These are phyloP conservation scores for Alcedo atthis DNA, from an alignment of 2,797 vertebrate genomes.

Conservation along the genomic window DNA sequence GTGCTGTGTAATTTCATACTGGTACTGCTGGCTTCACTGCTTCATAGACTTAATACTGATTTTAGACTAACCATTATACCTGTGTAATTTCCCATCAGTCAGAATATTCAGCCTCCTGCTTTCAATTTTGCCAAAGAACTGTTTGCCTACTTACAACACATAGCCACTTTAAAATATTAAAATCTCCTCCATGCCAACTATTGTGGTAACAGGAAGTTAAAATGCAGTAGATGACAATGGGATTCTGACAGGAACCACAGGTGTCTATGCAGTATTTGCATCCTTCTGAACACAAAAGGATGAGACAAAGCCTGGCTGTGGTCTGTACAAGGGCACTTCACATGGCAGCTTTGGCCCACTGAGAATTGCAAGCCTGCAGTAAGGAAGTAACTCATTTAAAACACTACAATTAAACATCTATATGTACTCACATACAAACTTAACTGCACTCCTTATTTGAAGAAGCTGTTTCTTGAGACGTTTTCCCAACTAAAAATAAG, in stretches of 20 bases:
- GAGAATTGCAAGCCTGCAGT: accelerated
- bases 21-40: background rate
- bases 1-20: background rate
- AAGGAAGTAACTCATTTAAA: background rate
- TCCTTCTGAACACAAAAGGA: background rate
- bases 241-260: background rate
- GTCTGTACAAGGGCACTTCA: background rate
- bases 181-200: background rate
- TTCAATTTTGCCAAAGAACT: background rate
- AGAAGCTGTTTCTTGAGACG: background rate
- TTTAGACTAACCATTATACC: background rate
- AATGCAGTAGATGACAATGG: background rate
- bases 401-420: background rate
- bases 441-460: background rate
- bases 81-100: background rate
- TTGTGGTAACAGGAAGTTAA: background rate
- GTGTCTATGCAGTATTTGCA: background rate
- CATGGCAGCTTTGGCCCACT: accelerated
- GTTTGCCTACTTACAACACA: background rate
- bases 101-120: background rate
- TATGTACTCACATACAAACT: background rate
- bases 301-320: background rate
- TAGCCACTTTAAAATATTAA: background rate
- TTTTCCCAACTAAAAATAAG: background rate
- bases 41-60: background rate